Conservation (phyloP, 2,113 vertebrate species). For the Polyodon spathula region DNA sequence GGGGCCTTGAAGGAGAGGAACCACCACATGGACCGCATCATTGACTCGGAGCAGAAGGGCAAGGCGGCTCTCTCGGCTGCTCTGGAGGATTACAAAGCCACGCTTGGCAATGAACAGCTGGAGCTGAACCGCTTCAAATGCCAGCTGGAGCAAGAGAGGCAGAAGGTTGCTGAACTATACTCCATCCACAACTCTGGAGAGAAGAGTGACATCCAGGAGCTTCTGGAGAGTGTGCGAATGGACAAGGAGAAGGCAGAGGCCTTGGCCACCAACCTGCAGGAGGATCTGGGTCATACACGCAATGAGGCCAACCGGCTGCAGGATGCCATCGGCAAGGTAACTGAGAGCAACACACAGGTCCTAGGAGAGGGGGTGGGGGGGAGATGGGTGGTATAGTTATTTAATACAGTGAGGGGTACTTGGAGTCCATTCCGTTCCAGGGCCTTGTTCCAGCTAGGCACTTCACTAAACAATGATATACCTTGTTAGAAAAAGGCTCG, state of each 20-base stretch:
- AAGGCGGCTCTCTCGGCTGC: constrained; percentile 60
- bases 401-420: too few relatives aligned
- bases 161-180: constrained; percentile 80
- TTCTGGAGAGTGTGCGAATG: constrained; percentile 75
- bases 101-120: constrained; percentile 69
- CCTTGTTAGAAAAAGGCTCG: too few relatives aligned
- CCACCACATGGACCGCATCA: constrained; percentile 82
- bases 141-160: constrained; percentile 84
- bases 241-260: constrained; percentile 86
- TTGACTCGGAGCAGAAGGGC: constrained; percentile 79
- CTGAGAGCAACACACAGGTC: neutral
- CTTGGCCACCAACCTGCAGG: constrained; percentile 66
- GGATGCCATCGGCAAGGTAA: constrained; percentile 79
- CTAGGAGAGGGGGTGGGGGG: too few relatives aligned
- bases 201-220: constrained; percentile 79
- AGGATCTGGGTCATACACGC: constrained; percentile 73
- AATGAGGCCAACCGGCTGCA: constrained; percentile 69
- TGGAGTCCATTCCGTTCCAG: too few relatives aligned
- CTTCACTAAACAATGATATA: too few relatives aligned
- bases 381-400: too few relatives aligned
- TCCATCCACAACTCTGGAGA: constrained; percentile 82
- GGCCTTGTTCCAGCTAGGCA: too few relatives aligned
- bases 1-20: constrained; percentile 80
- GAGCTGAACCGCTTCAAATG: constrained; percentile 76
- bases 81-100: constrained; percentile 75